Evolutionary conservation across 1,140 invertebrate species (phyloP), one percentile per base, ranked within the genome.

Genomic region (Steinernema feltiae): DNA sequence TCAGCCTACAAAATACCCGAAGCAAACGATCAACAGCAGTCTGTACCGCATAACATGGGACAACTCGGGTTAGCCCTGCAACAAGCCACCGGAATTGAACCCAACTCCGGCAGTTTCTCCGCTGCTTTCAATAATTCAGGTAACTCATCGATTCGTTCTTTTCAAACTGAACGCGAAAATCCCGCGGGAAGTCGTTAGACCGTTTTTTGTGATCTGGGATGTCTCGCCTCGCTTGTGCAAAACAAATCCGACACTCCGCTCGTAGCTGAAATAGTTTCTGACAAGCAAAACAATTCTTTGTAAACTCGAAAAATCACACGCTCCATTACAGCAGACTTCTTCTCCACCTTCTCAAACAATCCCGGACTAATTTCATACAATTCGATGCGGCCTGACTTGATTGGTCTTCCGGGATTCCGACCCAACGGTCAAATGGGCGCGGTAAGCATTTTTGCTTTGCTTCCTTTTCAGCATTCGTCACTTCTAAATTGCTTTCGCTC

Each of bases 291-390:
- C 41, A 12, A 46, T 46, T 7, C 41, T 12, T 46, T n/a, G 41
- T n/a, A 7, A n/a, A 46, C 41, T 7, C 7, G 41, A n/a, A 46
- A 46, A 46, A 46, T n/a, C 7, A 12, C n/a, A 12, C 41, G 41
- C 7, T 7, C 41, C n/a, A 63, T 63, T 63, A 63, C 53, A 63
- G 53, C 53, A 21, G 53, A 63, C 53, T 63, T 63, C 53, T 63
- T 63, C 53, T 63, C 53, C 53, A 63, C 53, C 53, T 63, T 63
- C 53, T 63, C 53, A 3, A 63, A 63, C 53, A 63, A 63, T 27
- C 53, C 53, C 3, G 53, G 53, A 3, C 53, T 63, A 21, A 63
- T 63, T 21, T 63, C 53, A 63, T 63, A 63, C 53, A 63, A 63
- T 21, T 63, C 53, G 24, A 63, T 63, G 53, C 53, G 53, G 3